Percentiles rank a stretch among this genome's conserved stretches.
These are phyloP conservation scores for Protaetia brevitarsis DNA, from an alignment of 1,140 invertebrate genomes.

Conservation along the genomic window DNA sequence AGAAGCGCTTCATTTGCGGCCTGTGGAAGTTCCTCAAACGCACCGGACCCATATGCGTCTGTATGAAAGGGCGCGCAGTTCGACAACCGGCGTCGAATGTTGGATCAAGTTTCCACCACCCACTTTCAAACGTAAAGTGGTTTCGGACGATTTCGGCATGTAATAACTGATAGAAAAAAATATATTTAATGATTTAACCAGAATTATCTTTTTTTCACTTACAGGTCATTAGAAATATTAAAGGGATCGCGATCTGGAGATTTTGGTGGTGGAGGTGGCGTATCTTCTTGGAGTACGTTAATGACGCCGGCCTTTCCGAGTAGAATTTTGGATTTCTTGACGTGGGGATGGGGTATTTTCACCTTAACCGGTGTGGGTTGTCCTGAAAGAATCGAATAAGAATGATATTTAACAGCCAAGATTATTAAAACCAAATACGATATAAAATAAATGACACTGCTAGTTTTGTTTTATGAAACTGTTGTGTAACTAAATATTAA, in stretches of 20 bases:
- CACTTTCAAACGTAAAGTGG: constrained; percentile 73
- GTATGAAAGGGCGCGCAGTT: constrained; percentile 93
- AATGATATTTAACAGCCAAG: too few relatives aligned
- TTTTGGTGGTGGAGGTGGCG: constrained; percentile 83
- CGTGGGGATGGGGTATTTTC: constrained; percentile 90
- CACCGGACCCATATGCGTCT: constrained; percentile 83
- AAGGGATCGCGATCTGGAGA: constrained; percentile 93
- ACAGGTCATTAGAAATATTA: constrained; percentile 97
- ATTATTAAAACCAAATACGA: too few relatives aligned
- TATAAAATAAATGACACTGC: too few relatives aligned
- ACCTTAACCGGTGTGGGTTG: constrained; percentile 73
- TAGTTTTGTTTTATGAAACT: too few relatives aligned
- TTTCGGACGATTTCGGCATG: constrained; percentile 79
- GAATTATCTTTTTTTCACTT: constrained; percentile 40
- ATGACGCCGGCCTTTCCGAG: constrained; percentile 95
- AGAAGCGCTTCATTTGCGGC: constrained; percentile 82
- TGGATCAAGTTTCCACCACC: constrained; percentile 85
- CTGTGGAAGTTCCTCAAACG: constrained; percentile 93
- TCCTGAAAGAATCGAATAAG: constrained; percentile 45
- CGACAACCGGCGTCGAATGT: constrained; percentile 96
- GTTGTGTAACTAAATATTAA: too few relatives aligned
- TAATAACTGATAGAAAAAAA: constrained; percentile 73
- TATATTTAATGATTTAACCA: not conserved
- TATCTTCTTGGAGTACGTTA: constrained; percentile 87
- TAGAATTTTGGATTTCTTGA: constrained; percentile 95